Evolutionary conservation across 2,113 vertebrate genomes (phyloP).

Genomic region (Cichladusa arquata): DNA sequence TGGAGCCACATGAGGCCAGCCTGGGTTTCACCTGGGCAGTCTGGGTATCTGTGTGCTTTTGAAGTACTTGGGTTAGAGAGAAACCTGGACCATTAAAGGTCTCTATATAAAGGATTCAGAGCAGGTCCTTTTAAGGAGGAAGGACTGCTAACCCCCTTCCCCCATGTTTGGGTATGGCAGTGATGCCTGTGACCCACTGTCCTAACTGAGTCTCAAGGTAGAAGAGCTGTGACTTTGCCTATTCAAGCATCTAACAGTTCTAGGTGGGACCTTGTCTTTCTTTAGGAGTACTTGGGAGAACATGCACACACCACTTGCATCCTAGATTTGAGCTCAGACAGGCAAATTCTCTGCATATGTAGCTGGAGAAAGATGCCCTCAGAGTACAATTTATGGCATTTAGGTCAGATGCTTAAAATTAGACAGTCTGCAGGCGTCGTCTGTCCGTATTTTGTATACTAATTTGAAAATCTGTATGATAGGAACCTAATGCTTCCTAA

Average conservation of each 20-base stretch:
- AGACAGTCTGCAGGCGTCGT: neutral
- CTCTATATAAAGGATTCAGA: neutral
- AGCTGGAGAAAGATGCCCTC: slow-evolving; percentile 10
- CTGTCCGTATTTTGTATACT: slow-evolving; percentile 14
- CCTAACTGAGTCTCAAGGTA: neutral
- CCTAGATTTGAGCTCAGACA: slow-evolving; percentile 2
- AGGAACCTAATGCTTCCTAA: neutral
- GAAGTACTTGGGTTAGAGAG: neutral
- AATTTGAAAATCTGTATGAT: slow-evolving; percentile 35
- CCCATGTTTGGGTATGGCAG: neutral
- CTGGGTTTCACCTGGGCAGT: neutral
- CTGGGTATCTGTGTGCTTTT: neutral
- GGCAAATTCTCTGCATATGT: slow-evolving; percentile 32
- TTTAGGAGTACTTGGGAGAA: neutral
- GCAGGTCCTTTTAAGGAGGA: neutral
- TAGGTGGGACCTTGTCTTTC: neutral
- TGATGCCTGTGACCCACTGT: neutral
- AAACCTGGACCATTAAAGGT: neutral
- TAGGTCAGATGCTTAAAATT: slow-evolving; percentile 24
- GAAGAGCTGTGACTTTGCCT: neutral
- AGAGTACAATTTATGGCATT: neutral
- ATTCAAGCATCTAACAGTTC: neutral
- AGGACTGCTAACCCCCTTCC: neutral
- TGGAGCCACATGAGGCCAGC: neutral
- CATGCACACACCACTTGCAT: neutral